These are phyloP conservation scores for Smittia sp. DNA, from an alignment of 2,888 invertebrate species.

Conservation along the genomic window DNA sequence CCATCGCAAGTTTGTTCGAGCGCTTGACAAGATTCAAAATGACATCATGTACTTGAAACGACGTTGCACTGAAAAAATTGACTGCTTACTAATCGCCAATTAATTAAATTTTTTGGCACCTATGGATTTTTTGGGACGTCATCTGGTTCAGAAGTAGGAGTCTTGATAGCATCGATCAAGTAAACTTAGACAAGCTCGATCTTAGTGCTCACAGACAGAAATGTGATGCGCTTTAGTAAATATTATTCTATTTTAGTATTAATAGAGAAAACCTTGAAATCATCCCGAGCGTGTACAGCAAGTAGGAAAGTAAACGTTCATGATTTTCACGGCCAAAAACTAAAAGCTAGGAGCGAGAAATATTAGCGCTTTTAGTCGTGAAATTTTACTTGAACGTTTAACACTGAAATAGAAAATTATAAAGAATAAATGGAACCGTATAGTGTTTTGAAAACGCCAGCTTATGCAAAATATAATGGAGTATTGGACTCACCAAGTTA, in stretches of 20 bases:
- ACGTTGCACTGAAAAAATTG: conserved; percentile 29
- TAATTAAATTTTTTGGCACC: conserved; percentile 5
- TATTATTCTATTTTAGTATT: too few species aligned
- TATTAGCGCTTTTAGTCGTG: neutral
- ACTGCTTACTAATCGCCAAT: neutral
- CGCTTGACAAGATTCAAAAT: conserved; percentile 20
- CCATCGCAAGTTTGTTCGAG: neutral
- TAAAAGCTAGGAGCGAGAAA: neutral
- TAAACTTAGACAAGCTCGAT: neutral
- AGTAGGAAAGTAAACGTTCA: too few species aligned
- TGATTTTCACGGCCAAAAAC: too few species aligned
- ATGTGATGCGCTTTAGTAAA: too few species aligned
- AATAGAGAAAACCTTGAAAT: too few species aligned
- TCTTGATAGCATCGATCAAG: neutral
- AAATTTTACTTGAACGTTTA: neutral
- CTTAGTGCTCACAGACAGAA: too few species aligned
- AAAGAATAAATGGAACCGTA: conserved; percentile 35
- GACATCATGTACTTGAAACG: conserved; percentile 12
- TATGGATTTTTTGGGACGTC: neutral
- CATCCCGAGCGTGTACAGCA: too few species aligned
- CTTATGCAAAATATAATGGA: conserved; percentile 26
- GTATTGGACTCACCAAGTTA: neutral
- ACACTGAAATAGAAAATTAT: neutral
- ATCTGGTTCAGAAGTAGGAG: neutral
- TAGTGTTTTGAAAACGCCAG: conserved; percentile 36